These are phyloP conservation scores for Dolichopus griseipennis DNA, from an alignment of 2,888 invertebrate genomes.

Conservation along the genomic window DNA sequence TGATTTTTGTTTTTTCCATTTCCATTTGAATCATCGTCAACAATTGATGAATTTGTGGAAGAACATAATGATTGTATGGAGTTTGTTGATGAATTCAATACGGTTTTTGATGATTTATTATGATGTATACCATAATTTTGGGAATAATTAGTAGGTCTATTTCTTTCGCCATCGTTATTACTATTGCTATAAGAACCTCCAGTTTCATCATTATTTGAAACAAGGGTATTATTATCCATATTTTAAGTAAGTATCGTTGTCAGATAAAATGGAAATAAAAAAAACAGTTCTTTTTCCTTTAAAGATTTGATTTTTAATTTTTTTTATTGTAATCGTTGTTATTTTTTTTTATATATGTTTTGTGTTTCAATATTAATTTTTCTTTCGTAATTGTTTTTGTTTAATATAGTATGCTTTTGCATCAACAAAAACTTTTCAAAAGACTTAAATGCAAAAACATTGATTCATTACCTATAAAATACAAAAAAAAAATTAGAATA, in stretches of 20 bases:
- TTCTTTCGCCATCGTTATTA: background rate
- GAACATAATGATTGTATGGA: background rate
- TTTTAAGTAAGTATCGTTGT: background rate
- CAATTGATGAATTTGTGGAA: background rate
- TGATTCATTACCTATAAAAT: too few species aligned
- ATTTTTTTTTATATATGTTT: too few species aligned
- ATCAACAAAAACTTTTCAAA: too few species aligned
- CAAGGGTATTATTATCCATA: background rate
- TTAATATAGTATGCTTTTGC: too few species aligned
- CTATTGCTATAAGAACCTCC: background rate
- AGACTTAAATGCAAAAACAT: too few species aligned
- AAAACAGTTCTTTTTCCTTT: too few species aligned
- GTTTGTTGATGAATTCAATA: background rate
- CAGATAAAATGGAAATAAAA: too few species aligned
- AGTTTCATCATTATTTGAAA: background rate
- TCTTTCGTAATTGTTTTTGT: too few species aligned
- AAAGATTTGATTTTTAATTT: too few species aligned
- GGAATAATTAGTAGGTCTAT: background rate
- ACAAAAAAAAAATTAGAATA: too few species aligned
- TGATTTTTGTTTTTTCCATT: background rate
- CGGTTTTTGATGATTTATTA: background rate
- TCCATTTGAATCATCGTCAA: background rate
- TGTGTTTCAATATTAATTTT: too few species aligned
- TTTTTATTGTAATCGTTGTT: too few species aligned
- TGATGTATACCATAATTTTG: background rate